Percentiles rank a stretch among this genome's conserved stretches.
These are phyloP conservation scores for Physella acuta DNA, from an alignment of 1,140 invertebrate species.

Conservation along the genomic window DNA sequence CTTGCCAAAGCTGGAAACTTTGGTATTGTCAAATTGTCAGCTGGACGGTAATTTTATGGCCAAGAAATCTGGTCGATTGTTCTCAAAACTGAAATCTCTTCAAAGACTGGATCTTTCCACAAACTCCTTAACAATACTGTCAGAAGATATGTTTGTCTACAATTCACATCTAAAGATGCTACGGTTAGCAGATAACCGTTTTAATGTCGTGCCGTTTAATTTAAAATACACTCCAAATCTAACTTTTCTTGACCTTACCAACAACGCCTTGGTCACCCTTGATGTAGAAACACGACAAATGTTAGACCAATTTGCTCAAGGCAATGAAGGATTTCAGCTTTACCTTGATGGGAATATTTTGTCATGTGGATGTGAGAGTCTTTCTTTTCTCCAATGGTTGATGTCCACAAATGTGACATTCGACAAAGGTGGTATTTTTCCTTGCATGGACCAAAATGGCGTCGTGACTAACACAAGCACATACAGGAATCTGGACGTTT, in stretches of 20 bases:
- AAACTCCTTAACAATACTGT: background rate
- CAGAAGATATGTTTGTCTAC: background rate
- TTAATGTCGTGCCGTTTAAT: slow-evolving; percentile 1
- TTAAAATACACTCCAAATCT: slow-evolving; percentile 2
- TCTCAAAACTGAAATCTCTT: background rate
- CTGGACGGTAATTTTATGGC: background rate
- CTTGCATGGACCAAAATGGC: background rate
- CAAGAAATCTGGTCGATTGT: background rate
- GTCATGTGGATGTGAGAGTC: background rate
- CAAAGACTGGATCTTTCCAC: background rate
- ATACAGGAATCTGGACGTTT: background rate
- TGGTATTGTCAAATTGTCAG: background rate
- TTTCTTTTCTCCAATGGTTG: slow-evolving; percentile 13
- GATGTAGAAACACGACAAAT: background rate
- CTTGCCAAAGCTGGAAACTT: background rate
- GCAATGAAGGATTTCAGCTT: background rate
- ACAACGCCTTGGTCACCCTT: background rate
- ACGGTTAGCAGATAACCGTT: background rate
- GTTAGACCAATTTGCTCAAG: background rate
- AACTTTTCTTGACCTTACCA: background rate
- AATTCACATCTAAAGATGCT: background rate
- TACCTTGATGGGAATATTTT: background rate
- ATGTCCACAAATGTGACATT: background rate
- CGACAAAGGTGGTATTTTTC: background rate
- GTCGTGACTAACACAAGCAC: background rate